Evolutionary conservation across 2,888 invertebrate species (phyloP).

Genomic region (Dendrolimus pini): DNA sequence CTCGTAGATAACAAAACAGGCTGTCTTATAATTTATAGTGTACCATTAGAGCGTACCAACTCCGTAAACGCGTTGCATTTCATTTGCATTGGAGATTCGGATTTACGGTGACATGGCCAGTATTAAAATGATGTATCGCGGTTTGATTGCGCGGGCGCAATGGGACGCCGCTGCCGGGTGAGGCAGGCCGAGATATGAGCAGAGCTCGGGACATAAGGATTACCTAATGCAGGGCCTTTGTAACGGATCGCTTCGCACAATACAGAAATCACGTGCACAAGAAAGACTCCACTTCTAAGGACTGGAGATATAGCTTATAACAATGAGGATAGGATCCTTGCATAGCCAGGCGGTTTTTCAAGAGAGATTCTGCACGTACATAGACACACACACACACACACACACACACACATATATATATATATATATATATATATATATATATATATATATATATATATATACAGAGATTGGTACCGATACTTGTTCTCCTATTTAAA

Average conservation of each 20-base stretch:
- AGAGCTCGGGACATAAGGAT: not conserved
- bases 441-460: too few species aligned
- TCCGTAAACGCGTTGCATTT: conserved; percentile 50
- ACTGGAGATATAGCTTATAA: too few species aligned
- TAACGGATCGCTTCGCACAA: not conserved
- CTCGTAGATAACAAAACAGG: conserved; percentile 60
- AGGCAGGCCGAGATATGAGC: not conserved
- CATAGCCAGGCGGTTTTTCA: too few species aligned
- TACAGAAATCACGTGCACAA: not conserved
- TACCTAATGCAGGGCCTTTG: not conserved
- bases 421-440: too few species aligned
- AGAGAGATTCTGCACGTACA: too few species aligned
- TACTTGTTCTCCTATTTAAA: too few species aligned
- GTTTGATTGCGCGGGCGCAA: conserved; percentile 47
- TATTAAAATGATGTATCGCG: conserved; percentile 70
- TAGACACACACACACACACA: too few species aligned
- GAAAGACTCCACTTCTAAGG: not conserved
- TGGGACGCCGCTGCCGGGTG: conserved; percentile 6
- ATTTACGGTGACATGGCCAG: conserved; percentile 69
- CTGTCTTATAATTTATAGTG: conserved; percentile 64
- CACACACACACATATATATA: too few species aligned
- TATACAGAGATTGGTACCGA: too few species aligned
- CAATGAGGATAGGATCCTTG: too few species aligned
- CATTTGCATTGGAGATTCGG: conserved; percentile 71
- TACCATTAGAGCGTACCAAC: conserved; percentile 52